Conservation (phyloP, 2,888 invertebrate genomes). For the Phaonia tiefii region DNA sequence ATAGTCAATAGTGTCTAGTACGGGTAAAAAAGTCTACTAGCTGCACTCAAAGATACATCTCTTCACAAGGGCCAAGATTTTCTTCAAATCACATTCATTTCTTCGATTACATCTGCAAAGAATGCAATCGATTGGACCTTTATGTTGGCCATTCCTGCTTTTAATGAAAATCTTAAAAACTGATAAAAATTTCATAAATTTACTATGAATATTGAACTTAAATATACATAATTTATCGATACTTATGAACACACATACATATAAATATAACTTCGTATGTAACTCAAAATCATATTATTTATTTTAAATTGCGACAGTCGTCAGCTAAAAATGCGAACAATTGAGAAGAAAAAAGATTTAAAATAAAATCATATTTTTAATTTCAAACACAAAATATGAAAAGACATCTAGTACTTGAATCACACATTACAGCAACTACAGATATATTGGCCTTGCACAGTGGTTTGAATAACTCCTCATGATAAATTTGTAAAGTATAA, state of each 20-base stretch:
- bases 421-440: background rate
- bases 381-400: slow-evolving; percentile 17
- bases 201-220: slow-evolving; percentile 12
- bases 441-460: slow-evolving; percentile 14
- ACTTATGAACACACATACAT: background rate
- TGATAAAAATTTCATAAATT: slow-evolving; percentile 14
- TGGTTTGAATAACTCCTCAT: too few species aligned
- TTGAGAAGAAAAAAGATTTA: slow-evolving; percentile 31
- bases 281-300: too few species aligned
- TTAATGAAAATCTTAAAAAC: background rate
- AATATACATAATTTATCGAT: background rate
- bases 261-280: too few species aligned
- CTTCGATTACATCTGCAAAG: too few species aligned
- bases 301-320: slow-evolving; percentile 14
- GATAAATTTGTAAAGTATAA: too few species aligned
- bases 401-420: slow-evolving; percentile 37
- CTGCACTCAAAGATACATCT: too few species aligned
- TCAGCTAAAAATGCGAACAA: slow-evolving; percentile 24
- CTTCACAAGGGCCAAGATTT: too few species aligned
- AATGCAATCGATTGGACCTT: too few species aligned
- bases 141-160: background rate
- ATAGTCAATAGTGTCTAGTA: too few species aligned
- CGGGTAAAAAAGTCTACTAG: too few species aligned
- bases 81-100: too few species aligned
- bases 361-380: slow-evolving; percentile 33